Evolutionary conservation across 2,113 vertebrate species (phyloP).

Genomic region (Salvelinus alpinus): DNA sequence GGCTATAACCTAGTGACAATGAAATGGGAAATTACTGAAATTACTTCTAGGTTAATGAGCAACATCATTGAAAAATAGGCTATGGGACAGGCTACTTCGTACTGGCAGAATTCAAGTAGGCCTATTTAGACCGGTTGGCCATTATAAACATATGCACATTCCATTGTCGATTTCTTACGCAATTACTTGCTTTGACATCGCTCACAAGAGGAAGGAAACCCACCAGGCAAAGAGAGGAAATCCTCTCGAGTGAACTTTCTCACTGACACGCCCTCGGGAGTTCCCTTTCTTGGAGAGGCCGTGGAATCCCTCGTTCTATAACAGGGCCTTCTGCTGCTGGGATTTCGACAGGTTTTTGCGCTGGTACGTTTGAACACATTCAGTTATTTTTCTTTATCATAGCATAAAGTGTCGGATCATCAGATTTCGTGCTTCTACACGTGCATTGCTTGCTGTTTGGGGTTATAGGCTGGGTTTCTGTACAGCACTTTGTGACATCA

Average conservation of each 20-base stretch:
- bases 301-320: background rate
- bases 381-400: too few relatives aligned
- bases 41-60: slow-evolving; percentile 14
- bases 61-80: background rate
- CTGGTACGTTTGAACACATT: too few relatives aligned
- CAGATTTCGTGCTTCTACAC: too few relatives aligned
- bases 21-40: background rate
- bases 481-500: too few relatives aligned
- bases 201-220: slow-evolving; percentile 41
- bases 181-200: slow-evolving; percentile 5
- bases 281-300: slow-evolving; percentile 20
- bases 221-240: slow-evolving; percentile 49
- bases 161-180: background rate
- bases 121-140: background rate
- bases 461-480: too few relatives aligned
- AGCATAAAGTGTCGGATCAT: too few relatives aligned
- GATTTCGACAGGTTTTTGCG: too few relatives aligned
- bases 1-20: background rate
- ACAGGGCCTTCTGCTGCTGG: too few relatives aligned
- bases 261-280: slow-evolving; percentile 67
- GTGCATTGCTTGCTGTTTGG: too few relatives aligned
- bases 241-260: slow-evolving; percentile 61
- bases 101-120: too few relatives aligned
- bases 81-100: background rate
- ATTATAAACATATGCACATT: background rate